phyloP scores from a whole-genome alignment of 2,888 invertebrate genomes.

The Lottia gigantea region DNA sequence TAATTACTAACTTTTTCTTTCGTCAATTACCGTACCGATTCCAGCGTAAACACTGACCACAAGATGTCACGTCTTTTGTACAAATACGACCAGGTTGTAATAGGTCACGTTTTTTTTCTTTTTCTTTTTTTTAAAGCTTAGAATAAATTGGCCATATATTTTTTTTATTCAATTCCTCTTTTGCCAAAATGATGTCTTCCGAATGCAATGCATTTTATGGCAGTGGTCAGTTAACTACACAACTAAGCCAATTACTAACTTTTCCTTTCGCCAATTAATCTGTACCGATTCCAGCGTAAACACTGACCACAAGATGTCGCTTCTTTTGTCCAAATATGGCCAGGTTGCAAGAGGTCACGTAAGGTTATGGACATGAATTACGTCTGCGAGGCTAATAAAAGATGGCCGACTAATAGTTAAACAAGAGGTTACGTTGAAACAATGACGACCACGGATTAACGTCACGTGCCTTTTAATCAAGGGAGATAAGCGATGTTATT shows the following conservation, averaged over 20 bases:
- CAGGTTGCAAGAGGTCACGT: slow-evolving; percentile 1
- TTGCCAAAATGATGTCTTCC: too few relatives aligned
- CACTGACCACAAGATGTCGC: slow-evolving; percentile 9
- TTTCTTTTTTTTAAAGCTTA: too few relatives aligned
- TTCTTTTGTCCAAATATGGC: slow-evolving; percentile 8
- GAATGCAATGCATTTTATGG: too few relatives aligned
- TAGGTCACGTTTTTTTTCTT: background rate
- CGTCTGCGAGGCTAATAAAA: background rate
- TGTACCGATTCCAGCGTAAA: background rate
- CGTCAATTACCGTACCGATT: too few relatives aligned
- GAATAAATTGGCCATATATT: too few relatives aligned
- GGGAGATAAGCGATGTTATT: background rate
- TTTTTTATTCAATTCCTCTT: too few relatives aligned
- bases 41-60: slow-evolving; percentile 3
- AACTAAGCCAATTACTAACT: too few relatives aligned
- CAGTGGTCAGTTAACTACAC: too few relatives aligned
- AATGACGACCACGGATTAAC: background rate
- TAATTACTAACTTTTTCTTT: too few relatives aligned
- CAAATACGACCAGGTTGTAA: background rate
- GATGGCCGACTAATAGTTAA: background rate
- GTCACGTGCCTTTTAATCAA: background rate
- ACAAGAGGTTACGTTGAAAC: background rate
- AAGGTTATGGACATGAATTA: background rate
- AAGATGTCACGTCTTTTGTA: slow-evolving; percentile 2
- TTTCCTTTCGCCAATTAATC: too few relatives aligned